These are phyloP conservation scores for Phalloptychus januarius DNA, from an alignment of 2,797 vertebrate genomes.

Conservation along the genomic window DNA sequence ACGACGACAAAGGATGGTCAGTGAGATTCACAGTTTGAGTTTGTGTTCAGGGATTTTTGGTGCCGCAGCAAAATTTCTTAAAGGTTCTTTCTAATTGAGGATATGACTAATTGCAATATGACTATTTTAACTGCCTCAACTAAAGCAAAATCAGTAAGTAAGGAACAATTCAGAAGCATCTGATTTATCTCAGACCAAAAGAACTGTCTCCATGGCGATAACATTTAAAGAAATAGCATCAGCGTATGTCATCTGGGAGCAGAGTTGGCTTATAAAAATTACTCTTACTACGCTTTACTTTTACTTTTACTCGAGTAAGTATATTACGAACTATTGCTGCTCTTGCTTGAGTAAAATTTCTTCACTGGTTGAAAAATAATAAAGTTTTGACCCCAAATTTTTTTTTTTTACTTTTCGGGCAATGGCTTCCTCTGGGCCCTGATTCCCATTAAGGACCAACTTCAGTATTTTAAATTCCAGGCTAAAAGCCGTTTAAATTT, in stretches of 20 bases:
- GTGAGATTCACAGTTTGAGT: constrained; percentile 31
- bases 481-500: not conserved
- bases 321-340: too few species aligned
- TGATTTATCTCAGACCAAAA: not conserved
- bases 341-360: too few species aligned
- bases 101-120: not conserved
- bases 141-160: too few species aligned
- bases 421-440: not conserved
- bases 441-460: not conserved
- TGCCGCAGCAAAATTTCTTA: not conserved
- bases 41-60: not conserved
- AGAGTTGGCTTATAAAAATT: too few species aligned
- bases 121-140: not conserved
- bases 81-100: not conserved
- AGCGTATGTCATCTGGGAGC: too few species aligned
- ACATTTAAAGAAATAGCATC: not conserved
- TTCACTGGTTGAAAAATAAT: too few species aligned
- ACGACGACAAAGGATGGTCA: constrained; percentile 95
- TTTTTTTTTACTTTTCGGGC: not conserved
- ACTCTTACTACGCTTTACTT: not conserved
- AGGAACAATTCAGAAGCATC: not conserved
- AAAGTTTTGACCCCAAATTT: too few species aligned
- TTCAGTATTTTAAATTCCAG: not conserved
- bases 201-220: not conserved
- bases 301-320: too few species aligned